phyloP scores from a whole-genome alignment of 2,888 invertebrate species.

The Erannis defoliaria region DNA sequence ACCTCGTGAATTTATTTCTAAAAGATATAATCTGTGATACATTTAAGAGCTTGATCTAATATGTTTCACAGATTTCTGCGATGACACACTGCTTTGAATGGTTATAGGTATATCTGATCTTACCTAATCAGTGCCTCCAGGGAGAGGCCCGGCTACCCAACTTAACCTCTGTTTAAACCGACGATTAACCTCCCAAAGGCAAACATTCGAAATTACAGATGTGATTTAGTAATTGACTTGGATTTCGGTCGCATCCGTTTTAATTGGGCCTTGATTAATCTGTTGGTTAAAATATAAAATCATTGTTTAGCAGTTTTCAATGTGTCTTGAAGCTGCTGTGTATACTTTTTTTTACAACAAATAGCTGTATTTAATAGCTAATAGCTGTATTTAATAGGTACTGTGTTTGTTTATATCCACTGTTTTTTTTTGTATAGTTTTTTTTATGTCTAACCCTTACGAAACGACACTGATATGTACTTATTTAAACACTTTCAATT shows the following conservation, averaged over 20 bases:
- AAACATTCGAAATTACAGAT: slow-evolving; percentile 64
- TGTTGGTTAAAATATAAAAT: slow-evolving; percentile 28
- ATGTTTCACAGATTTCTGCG: not conserved
- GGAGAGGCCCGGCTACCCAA: slow-evolving; percentile 52
- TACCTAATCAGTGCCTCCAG: slow-evolving; percentile 19
- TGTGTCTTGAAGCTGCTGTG: too few species aligned
- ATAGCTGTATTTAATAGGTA: too few species aligned
- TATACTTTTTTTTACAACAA: not conserved
- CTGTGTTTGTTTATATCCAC: too few species aligned
- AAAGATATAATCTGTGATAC: too few species aligned
- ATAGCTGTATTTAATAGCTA: too few species aligned
- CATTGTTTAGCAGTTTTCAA: slow-evolving; percentile 19
- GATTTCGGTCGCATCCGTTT: slow-evolving; percentile 42
- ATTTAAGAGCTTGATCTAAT: not conserved
- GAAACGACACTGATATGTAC: too few species aligned
- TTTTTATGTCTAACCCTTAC: too few species aligned
- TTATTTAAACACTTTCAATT: not conserved
- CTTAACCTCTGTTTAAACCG: slow-evolving; percentile 73
- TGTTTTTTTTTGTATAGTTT: too few species aligned
- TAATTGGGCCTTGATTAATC: slow-evolving; percentile 38
- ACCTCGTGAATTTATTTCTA: too few species aligned
- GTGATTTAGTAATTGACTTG: slow-evolving; percentile 58
- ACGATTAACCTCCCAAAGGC: slow-evolving; percentile 64
- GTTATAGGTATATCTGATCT: not conserved
- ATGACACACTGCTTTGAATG: not conserved